phyloP scores from a whole-genome alignment of 1,140 invertebrate species.

The Macrocentrus cingulum region DNA sequence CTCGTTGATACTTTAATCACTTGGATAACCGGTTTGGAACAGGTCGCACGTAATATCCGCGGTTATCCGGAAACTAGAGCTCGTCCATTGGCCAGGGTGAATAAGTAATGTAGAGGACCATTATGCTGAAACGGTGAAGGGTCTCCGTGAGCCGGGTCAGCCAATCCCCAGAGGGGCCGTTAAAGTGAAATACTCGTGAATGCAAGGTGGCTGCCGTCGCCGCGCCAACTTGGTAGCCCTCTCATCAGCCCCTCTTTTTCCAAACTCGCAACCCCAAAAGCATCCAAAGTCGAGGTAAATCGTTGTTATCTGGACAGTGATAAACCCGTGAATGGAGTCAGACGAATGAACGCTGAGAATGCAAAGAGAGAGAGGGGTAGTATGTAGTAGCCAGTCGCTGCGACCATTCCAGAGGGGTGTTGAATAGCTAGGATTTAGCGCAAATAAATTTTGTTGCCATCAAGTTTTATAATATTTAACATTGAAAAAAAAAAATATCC shows the following conservation, averaged over 20 bases:
- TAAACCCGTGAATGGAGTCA: constrained; percentile 58
- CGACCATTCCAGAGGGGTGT: neutral
- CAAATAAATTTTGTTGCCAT: too few species aligned
- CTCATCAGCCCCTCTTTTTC: constrained; percentile 23
- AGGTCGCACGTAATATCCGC: too few species aligned
- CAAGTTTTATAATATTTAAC: too few species aligned
- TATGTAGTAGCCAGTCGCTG: neutral
- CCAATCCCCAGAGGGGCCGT: constrained; percentile 58
- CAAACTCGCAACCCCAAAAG: constrained; percentile 32
- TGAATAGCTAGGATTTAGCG: neutral
- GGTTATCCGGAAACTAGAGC: neutral
- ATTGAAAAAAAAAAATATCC: too few species aligned
- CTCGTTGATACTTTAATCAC: too few species aligned
- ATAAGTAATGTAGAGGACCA: constrained; percentile 59
- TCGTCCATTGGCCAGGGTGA: constrained; percentile 47
- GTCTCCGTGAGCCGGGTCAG: constrained; percentile 51
- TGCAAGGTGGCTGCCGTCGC: constrained; percentile 50
- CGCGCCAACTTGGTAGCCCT: constrained; percentile 28
- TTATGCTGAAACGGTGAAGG: constrained; percentile 58
- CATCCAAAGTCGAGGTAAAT: constrained; percentile 55
- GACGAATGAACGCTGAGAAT: constrained; percentile 43
- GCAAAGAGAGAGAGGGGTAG: constrained; percentile 38
- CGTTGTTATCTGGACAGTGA: constrained; percentile 62
- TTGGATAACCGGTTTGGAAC: too few species aligned
- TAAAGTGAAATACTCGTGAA: constrained; percentile 61